A percentile compares a stretch with the other conserved stretches of the same genome.
phyloP scores from a whole-genome alignment of 2,888 invertebrate species.

The Drosophila gaucha region DNA sequence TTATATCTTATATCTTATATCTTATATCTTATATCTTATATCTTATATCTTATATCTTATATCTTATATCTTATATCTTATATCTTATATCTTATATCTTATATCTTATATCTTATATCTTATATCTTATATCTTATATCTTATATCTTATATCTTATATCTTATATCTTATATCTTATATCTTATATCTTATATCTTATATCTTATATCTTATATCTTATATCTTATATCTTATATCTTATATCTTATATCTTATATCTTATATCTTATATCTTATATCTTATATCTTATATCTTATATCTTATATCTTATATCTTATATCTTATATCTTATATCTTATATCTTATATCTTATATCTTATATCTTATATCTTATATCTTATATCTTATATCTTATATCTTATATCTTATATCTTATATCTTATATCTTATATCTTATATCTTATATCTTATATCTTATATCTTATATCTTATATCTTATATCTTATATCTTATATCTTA shows the following conservation, averaged over 20 bases:
- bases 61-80: conserved; percentile 2
- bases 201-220: conserved; percentile 6
- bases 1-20: conserved; percentile 2
- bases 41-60: conserved; percentile 1
- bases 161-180: conserved; percentile 6
- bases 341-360: background rate
- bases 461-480: conserved; percentile 6
- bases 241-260: conserved; percentile 1
- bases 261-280: conserved; percentile 1
- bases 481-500: conserved; percentile 6
- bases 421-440: conserved; percentile 3
- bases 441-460: conserved; percentile 1
- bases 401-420: conserved; percentile 6
- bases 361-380: background rate
- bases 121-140: conserved; percentile 1
- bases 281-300: background rate
- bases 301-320: background rate
- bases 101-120: conserved; percentile 4
- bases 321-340: background rate
- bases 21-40: conserved; percentile 4
- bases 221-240: conserved; percentile 5
- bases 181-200: conserved; percentile 3
- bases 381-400: conserved; percentile 1
- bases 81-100: conserved; percentile 6
- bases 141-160: conserved; percentile 4